Conservation (phyloP, 2,797 vertebrate genomes). For the Nannoperca australis region DNA sequence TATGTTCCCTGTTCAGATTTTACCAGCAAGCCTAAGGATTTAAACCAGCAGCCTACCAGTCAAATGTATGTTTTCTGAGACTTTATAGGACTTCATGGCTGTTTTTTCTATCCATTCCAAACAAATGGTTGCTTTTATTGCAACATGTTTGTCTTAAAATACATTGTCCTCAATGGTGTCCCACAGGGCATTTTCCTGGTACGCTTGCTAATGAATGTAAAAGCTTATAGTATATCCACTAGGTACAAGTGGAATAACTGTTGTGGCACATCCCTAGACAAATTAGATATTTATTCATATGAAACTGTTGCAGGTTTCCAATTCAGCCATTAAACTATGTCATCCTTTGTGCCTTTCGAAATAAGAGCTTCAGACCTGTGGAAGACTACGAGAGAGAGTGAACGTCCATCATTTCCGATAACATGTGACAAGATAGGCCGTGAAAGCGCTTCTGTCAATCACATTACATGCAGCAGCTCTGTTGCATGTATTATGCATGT, state of each 20-base stretch:
- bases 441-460: slow-evolving; percentile 72
- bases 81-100: background rate
- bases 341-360: slow-evolving; percentile 2
- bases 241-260: background rate
- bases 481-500: slow-evolving; percentile 3
- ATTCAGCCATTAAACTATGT: background rate
- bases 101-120: background rate
- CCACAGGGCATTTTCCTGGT: background rate
- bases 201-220: background rate
- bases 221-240: background rate
- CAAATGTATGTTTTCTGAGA: background rate
- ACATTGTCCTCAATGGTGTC: background rate
- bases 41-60: background rate
- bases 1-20: slow-evolving; percentile 1
- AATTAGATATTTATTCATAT: background rate
- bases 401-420: slow-evolving; percentile 33
- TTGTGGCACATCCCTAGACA: background rate
- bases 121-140: background rate
- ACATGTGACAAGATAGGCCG: slow-evolving; percentile 62
- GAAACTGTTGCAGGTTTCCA: slow-evolving; percentile 9
- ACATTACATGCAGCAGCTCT: slow-evolving; percentile 42
- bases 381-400: background rate
- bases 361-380: slow-evolving; percentile 8
- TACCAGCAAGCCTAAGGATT: background rate
- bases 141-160: background rate